Base-by-base conservation (phyloP, 2,797 vertebrate genomes). In the Netta rufina region DNA sequence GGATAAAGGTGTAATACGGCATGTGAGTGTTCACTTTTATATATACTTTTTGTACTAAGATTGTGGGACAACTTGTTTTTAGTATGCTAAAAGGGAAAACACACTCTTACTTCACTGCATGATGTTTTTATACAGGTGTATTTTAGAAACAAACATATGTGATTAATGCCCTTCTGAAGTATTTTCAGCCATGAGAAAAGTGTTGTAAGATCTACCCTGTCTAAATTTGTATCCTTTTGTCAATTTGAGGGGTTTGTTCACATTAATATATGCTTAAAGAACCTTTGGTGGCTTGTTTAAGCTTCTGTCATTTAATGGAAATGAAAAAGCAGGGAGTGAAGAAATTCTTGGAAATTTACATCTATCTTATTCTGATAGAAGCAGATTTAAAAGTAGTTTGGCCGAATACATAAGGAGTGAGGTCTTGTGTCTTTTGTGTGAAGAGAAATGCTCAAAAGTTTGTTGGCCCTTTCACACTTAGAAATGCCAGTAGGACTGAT, bases 1-100 rank as follows among this genome's bases (percentile, higher is more conserved):
- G 98, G 99, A 99, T 96, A 99, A 99, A 97, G 99, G 99, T 87
- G 99, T 99, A 96, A 99, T 99, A 98, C 96, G 99, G 74, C 98
- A 99, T 95, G 99, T 99, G 97, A 98, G 99, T 98, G 87, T 94
- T 90, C 39, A 14, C 11, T 77, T 58, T n/a, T 89, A 28, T 89
- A 1, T 64, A 7, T 16, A 60, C 33, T 72, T 39, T 61, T 5
- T 74, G 45, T 84, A 33, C 19, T 80, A 11, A 70, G 21, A 47
- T 58, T 62, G 61, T 61, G 32, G 20, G 38, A 30, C 13, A 33
- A 4, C 77, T 83, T 51, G 22, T 51, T 69, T 86, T 83, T 12
- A 4, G 9, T 33, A 25, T 39, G 24, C 33, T 83, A 27, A 47
- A 82, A 45, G 86, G 51, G 69, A 61, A 89, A 77, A 49, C 4